These are phyloP conservation scores for Pterocles burchelli DNA, from an alignment of 2,113 vertebrate species.

Conservation along the genomic window DNA sequence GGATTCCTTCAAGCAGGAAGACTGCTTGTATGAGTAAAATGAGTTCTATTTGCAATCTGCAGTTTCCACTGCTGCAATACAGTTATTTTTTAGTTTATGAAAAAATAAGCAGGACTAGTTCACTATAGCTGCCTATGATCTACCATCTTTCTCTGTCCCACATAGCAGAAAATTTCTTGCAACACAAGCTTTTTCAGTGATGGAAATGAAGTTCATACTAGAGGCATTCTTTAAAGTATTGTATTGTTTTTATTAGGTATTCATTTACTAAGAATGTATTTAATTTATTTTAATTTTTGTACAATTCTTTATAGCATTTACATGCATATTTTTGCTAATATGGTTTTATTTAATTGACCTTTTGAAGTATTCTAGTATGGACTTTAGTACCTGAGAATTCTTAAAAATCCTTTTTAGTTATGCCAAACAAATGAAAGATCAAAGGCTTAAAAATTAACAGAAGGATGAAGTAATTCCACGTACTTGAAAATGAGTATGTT, in stretches of 20 bases:
- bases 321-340: background rate
- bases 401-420: background rate
- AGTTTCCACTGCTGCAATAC: background rate
- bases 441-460: background rate
- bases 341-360: background rate
- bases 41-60: background rate
- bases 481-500: background rate
- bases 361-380: background rate
- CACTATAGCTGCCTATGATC: background rate
- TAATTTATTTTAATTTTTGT: background rate
- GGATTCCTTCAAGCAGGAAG: background rate
- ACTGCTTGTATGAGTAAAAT: background rate
- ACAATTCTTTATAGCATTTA: background rate
- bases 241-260: background rate
- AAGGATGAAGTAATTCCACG: background rate
- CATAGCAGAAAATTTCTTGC: background rate
- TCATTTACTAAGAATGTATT: background rate
- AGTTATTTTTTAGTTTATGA: background rate
- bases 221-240: background rate
- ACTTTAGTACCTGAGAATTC: background rate
- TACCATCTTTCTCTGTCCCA: background rate
- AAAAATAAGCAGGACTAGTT: background rate
- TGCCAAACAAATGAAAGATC: background rate
- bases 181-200: background rate
- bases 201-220: background rate